These are phyloP conservation scores for Furnarius figulus DNA, from an alignment of 2,113 vertebrate species.

Conservation along the genomic window DNA sequence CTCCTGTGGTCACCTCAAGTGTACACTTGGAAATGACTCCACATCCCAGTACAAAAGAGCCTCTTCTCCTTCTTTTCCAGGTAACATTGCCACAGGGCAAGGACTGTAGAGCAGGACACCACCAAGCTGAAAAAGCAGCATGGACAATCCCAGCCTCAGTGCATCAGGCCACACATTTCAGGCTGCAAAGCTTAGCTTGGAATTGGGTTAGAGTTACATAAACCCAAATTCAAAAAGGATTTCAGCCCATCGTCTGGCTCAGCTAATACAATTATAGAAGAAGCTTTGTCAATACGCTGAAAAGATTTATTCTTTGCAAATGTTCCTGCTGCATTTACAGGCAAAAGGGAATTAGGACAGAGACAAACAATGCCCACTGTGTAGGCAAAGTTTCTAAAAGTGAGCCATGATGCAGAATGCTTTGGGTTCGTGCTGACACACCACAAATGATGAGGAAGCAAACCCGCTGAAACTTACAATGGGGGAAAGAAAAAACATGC, in stretches of 20 bases:
- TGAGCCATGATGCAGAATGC: neutral
- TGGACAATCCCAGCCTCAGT: neutral
- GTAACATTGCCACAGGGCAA: neutral
- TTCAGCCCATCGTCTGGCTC: constrained; percentile 1
- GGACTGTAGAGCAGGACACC: neutral
- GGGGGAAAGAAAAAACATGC: neutral
- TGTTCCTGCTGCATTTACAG: neutral
- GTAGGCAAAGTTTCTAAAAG: neutral
- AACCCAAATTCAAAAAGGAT: constrained; percentile 35
- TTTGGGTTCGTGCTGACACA: neutral
- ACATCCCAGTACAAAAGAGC: neutral
- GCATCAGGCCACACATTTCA: neutral
- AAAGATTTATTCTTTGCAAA: constrained; percentile 31
- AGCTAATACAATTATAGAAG: constrained; percentile 48
- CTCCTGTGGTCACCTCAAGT: neutral
- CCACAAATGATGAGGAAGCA: neutral
- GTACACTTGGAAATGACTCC: neutral
- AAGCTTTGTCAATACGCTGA: constrained; percentile 41
- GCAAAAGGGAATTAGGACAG: neutral
- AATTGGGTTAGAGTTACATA: constrained; percentile 39
- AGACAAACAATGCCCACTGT: neutral
- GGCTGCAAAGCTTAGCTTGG: neutral
- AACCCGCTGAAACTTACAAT: neutral
- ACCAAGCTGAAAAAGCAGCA: neutral
- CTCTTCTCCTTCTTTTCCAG: neutral